Evolutionary conservation across 2,797 vertebrate genomes (phyloP).

Genomic region (Characodon lateralis): DNA sequence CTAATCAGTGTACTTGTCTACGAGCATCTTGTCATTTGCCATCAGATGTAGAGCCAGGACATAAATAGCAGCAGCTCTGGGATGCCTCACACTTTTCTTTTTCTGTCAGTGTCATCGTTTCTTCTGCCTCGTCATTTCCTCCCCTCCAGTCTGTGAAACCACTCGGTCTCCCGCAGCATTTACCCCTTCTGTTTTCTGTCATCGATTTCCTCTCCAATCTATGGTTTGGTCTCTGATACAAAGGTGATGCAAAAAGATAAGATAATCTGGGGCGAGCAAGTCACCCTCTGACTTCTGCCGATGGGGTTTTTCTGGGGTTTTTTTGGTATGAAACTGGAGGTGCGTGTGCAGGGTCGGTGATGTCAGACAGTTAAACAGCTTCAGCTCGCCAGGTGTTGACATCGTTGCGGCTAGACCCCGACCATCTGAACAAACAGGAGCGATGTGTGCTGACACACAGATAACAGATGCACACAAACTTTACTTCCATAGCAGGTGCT

Average conservation of each 20-base stretch:
- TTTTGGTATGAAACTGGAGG: slow-evolving; percentile 12
- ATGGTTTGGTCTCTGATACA: slow-evolving; percentile 50
- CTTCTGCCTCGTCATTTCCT: slow-evolving; percentile 57
- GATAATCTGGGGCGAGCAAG: slow-evolving; percentile 39
- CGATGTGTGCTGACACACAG: slow-evolving; percentile 31
- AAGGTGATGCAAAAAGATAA: slow-evolving; percentile 64
- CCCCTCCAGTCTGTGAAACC: slow-evolving; percentile 28
- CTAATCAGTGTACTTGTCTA: slow-evolving; percentile 42
- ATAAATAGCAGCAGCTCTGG: slow-evolving; percentile 49
- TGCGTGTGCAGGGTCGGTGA: slow-evolving; percentile 21
- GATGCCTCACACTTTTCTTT: slow-evolving; percentile 25
- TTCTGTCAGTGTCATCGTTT: slow-evolving; percentile 35
- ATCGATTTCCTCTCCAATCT: slow-evolving; percentile 48
- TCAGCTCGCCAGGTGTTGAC: slow-evolving; percentile 60
- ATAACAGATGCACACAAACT: slow-evolving; percentile 46
- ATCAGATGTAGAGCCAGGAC: slow-evolving; percentile 47
- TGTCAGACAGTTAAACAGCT: slow-evolving; percentile 53
- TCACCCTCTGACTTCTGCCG: slow-evolving; percentile 15
- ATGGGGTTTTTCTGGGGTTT: slow-evolving; percentile 17
- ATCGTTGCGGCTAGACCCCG: slow-evolving; percentile 50
- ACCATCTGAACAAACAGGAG: slow-evolving; percentile 69
- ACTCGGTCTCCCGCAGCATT: slow-evolving; percentile 27
- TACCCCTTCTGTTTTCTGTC: slow-evolving; percentile 38
- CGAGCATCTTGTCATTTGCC: slow-evolving; percentile 37
- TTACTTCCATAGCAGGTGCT: slow-evolving; percentile 46